Percentiles rank a stretch among this genome's conserved stretches.
Conservation (phyloP, 2,888 invertebrate genomes). For the Chalcis sispes region DNA sequence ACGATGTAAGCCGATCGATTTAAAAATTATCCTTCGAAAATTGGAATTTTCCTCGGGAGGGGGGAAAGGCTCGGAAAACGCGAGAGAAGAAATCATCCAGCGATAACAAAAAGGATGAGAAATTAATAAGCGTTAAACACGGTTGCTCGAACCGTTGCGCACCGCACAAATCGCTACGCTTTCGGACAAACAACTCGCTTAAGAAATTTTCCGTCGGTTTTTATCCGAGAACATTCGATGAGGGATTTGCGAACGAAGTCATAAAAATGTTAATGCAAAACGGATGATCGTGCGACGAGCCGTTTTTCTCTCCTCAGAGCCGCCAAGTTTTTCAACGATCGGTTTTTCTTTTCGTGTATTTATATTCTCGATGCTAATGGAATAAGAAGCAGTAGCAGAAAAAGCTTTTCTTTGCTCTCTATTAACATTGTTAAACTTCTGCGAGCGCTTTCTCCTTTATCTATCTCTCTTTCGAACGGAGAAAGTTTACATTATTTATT, state of each 20-base stretch:
- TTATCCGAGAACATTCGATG: slow-evolving; percentile 31
- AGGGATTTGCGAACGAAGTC: slow-evolving; percentile 33
- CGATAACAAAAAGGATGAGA: slow-evolving; percentile 29
- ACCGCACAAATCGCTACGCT: too few species aligned
- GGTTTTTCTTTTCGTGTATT: neutral
- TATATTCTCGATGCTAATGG: neutral
- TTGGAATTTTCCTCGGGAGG: neutral
- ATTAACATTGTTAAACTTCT: too few species aligned
- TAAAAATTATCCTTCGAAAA: neutral
- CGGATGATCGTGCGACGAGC: neutral
- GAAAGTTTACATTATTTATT: slow-evolving; percentile 44
- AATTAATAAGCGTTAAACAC: slow-evolving; percentile 27
- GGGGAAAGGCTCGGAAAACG: neutral
- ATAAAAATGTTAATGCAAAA: slow-evolving; percentile 49
- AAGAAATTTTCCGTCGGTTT: too few species aligned
- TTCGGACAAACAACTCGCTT: too few species aligned
- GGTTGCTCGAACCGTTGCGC: too few species aligned
- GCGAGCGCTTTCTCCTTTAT: too few species aligned
- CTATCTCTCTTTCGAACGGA: too few species aligned
- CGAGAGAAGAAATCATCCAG: neutral
- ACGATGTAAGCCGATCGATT: too few species aligned
- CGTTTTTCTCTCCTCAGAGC: neutral
- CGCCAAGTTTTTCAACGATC: too few species aligned
- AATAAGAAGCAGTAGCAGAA: slow-evolving; percentile 13
- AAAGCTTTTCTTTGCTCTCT: too few species aligned